Percentiles rank a stretch among this genome's conserved stretches.
Evolutionary conservation across 2,113 vertebrate genomes (phyloP).

Genomic region (Protobothrops flavoviridis): DNA sequence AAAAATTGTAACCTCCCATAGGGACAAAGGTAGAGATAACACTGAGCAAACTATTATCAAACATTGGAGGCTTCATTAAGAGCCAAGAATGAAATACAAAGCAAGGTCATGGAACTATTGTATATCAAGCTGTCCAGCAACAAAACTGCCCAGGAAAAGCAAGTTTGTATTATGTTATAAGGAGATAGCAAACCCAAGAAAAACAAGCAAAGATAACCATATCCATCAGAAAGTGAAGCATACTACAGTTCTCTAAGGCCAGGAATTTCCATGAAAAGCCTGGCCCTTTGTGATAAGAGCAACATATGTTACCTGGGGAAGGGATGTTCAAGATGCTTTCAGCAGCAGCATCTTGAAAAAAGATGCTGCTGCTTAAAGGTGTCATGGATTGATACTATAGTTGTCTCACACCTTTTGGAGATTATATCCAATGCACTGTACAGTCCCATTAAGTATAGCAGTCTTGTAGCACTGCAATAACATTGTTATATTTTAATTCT

Average conservation of each 20-base stretch:
- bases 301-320: not conserved
- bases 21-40: not conserved
- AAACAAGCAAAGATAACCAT: not conserved
- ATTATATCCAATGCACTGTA: not conserved
- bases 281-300: not conserved
- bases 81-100: not conserved
- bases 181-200: not conserved
- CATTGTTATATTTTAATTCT: not conserved
- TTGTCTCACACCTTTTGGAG: not conserved
- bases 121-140: not conserved
- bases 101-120: not conserved
- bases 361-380: not conserved
- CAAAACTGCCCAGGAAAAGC: not conserved
- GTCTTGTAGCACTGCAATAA: not conserved
- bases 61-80: not conserved
- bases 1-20: not conserved
- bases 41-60: not conserved
- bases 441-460: not conserved
- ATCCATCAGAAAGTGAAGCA: not conserved
- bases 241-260: not conserved
- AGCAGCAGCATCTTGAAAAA: not conserved
- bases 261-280: not conserved
- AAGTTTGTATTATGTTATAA: not conserved
- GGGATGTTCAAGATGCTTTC: no score
- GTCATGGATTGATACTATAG: not conserved